phyloP scores from a whole-genome alignment of 2,888 invertebrate species.

The Pyrocoelia pectoralis region DNA sequence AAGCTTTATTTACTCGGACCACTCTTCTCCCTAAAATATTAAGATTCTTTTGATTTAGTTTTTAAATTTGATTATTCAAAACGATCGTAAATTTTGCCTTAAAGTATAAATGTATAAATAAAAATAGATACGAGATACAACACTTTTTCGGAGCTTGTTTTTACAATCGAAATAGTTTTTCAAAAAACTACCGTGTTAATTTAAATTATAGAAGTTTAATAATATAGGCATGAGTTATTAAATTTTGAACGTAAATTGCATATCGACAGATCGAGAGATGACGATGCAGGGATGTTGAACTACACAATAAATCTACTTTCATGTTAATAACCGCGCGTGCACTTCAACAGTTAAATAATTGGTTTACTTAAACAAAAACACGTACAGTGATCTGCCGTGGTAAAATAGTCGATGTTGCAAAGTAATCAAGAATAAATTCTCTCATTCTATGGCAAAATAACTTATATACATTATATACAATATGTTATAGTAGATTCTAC shows the following conservation, averaged over 20 bases:
- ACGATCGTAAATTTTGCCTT: too few relatives aligned
- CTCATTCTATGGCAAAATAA: conserved; percentile 18
- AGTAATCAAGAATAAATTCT: conserved; percentile 30
- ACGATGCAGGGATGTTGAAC: conserved; percentile 26
- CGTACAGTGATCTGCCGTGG: conserved; percentile 36
- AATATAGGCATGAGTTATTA: conserved; percentile 17
- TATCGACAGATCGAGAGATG: conserved; percentile 20
- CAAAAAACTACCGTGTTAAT: too few relatives aligned
- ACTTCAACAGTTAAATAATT: conserved; percentile 42
- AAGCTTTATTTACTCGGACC: too few relatives aligned
- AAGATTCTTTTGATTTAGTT: too few relatives aligned
- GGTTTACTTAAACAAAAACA: conserved; percentile 48
- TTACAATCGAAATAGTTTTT: too few relatives aligned
- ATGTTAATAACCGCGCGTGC: conserved; percentile 31
- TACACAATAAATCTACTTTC: conserved; percentile 29
- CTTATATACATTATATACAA: conserved; percentile 7
- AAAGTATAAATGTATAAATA: too few relatives aligned
- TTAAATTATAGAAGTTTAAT: too few relatives aligned
- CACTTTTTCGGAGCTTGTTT: too few relatives aligned
- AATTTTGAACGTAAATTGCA: conserved; percentile 11
- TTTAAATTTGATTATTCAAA: too few relatives aligned
- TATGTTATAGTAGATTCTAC: too few relatives aligned
- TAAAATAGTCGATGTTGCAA: conserved; percentile 31
- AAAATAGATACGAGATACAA: too few relatives aligned
- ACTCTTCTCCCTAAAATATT: too few relatives aligned